These are phyloP conservation scores for Drosophila sechellia DNA, from an alignment of 1,140 invertebrate species.

Conservation along the genomic window DNA sequence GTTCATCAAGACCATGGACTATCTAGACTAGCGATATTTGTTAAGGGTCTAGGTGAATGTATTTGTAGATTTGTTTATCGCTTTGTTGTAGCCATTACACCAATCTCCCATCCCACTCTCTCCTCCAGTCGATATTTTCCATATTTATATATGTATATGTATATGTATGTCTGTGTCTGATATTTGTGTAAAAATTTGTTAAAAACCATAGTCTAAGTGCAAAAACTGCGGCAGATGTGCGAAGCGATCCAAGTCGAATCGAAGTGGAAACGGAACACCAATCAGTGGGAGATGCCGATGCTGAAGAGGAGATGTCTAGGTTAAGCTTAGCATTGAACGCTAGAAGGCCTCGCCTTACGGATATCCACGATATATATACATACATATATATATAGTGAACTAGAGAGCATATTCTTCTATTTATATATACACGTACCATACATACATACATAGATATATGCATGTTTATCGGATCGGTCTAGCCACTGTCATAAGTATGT, in stretches of 20 bases:
- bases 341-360: constrained; percentile 33
- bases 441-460: constrained; percentile 22
- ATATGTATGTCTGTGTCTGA: constrained; percentile 19
- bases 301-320: constrained; percentile 28
- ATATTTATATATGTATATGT: constrained; percentile 5
- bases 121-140: constrained; percentile 9
- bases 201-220: constrained; percentile 16
- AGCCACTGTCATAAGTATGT: constrained; percentile 49
- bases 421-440: constrained; percentile 25
- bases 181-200: constrained; percentile 30
- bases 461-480: constrained; percentile 47
- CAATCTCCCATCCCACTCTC: neutral
- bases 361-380: constrained; percentile 31
- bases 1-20: constrained; percentile 98
- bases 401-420: constrained; percentile 46
- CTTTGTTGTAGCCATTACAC: neutral
- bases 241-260: constrained; percentile 10
- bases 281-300: constrained; percentile 18
- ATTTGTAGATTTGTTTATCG: constrained; percentile 25
- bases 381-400: constrained; percentile 13
- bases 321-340: constrained; percentile 27
- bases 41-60: constrained; percentile 11
- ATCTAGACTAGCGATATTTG: constrained; percentile 60
- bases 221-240: constrained; percentile 12
- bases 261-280: neutral